phyloP scores from a whole-genome alignment of 92 coral and sea anemone genomes.

The Phenganax stokvisi region DNA sequence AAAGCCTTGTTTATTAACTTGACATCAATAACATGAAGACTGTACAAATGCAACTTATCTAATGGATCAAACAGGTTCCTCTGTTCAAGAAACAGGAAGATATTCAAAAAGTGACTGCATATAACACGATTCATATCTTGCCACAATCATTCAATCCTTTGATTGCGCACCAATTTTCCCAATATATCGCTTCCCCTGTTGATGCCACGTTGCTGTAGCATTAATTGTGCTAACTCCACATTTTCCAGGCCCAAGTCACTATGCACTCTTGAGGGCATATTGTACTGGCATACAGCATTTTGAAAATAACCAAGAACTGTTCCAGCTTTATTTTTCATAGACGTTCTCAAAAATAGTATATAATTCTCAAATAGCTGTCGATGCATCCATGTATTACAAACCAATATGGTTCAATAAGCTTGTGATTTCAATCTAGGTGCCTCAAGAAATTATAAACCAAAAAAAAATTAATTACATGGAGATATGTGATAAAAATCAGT shows the following conservation, averaged over 20 bases:
- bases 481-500: constrained; percentile 11
- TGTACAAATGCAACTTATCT: constrained; percentile 42
- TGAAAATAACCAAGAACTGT: constrained; percentile 49
- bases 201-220: constrained; percentile 44
- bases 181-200: constrained; percentile 50
- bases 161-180: constrained; percentile 49
- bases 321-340: constrained; percentile 48
- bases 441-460: not conserved
- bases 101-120: constrained; percentile 34
- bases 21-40: constrained; percentile 41
- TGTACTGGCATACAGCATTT: constrained; percentile 41
- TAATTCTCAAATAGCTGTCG: constrained; percentile 54
- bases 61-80: constrained; percentile 36
- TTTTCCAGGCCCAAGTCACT: constrained; percentile 59
- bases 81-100: constrained; percentile 48
- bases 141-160: constrained; percentile 49
- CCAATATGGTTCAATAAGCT: constrained; percentile 51
- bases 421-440: constrained; percentile 26
- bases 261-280: constrained; percentile 54
- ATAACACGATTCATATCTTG: constrained; percentile 41
- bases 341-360: constrained; percentile 44
- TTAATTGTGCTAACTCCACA: constrained; percentile 30
- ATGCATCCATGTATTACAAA: constrained; percentile 60
- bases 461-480: not conserved
- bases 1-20: constrained; percentile 42